These are phyloP conservation scores for Podarcis muralis DNA, from an alignment of 2,113 vertebrate genomes.

Conservation along the genomic window DNA sequence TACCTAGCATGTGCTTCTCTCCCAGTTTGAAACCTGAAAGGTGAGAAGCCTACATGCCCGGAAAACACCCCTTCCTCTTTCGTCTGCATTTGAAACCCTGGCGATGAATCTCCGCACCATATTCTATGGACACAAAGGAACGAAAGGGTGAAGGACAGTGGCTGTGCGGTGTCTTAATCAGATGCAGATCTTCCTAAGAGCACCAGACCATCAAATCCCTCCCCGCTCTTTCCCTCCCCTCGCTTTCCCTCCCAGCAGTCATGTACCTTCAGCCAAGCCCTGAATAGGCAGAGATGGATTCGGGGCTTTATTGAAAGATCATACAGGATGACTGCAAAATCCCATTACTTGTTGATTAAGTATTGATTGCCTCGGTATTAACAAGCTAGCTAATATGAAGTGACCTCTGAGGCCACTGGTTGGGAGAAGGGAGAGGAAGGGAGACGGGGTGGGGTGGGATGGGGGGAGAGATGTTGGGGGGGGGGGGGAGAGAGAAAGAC, in stretches of 20 bases:
- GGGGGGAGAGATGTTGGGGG: conserved; percentile 65
- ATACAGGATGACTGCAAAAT: conserved; percentile 99
- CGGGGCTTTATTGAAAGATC: conserved; percentile 99
- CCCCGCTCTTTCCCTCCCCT: not conserved
- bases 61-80: conserved; percentile 72
- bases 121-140: conserved; percentile 84
- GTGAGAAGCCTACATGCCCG: conserved; percentile 58
- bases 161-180: conserved; percentile 90
- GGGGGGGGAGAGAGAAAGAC: conserved; percentile 77
- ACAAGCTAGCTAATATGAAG: conserved; percentile 99
- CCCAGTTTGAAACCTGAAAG: conserved; percentile 52
- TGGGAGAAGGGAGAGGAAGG: conserved; percentile 54
- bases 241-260: conserved; percentile 74
- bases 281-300: conserved; percentile 92
- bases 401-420: conserved; percentile 96
- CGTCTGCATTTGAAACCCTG: conserved; percentile 74
- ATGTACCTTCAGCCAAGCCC: conserved; percentile 85
- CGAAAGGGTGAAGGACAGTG: conserved; percentile 95
- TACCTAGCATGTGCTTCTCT: not conserved
- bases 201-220: conserved; percentile 95
- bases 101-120: conserved; percentile 72
- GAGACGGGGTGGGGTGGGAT: not conserved
- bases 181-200: conserved; percentile 98
- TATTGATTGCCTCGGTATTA: conserved; percentile 99
- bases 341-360: conserved; percentile 99